Evolutionary conservation across 1,140 invertebrate species (phyloP).

Genomic region (Tribolium madens): DNA sequence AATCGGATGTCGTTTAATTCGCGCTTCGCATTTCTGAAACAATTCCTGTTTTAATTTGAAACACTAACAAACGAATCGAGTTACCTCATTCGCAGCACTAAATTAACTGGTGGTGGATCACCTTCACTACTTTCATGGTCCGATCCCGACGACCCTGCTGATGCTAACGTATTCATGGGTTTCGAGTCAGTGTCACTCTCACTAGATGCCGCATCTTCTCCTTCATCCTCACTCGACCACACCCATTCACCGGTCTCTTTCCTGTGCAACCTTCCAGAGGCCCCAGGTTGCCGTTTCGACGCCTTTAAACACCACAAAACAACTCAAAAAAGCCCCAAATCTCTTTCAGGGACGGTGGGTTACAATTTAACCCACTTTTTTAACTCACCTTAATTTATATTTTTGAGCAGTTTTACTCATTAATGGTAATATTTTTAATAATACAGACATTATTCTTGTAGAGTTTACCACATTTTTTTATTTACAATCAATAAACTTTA

Average conservation of each 20-base stretch:
- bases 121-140: constrained; percentile 73
- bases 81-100: constrained; percentile 83
- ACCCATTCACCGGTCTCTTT: constrained; percentile 98
- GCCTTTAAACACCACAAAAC: constrained; percentile 67
- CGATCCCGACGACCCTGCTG: constrained; percentile 94
- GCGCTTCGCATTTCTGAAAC: constrained; percentile 83
- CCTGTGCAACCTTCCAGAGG: constrained; percentile 91
- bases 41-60: neutral
- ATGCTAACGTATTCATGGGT: constrained; percentile 68
- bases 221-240: constrained; percentile 94
- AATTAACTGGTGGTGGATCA: constrained; percentile 72
- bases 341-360: no score
- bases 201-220: constrained; percentile 74
- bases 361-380: no score
- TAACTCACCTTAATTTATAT: no score
- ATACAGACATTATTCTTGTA: no score
- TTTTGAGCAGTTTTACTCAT: no score
- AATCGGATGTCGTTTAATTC: constrained; percentile 98
- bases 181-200: constrained; percentile 69
- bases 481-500: no score
- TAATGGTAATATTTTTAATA: no score
- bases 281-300: constrained; percentile 86
- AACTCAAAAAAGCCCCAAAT: no score
- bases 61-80: neutral
- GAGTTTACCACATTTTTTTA: no score